Conservation (phyloP, 23 tunicate genomes). For the Aplidium turbinatum region DNA sequence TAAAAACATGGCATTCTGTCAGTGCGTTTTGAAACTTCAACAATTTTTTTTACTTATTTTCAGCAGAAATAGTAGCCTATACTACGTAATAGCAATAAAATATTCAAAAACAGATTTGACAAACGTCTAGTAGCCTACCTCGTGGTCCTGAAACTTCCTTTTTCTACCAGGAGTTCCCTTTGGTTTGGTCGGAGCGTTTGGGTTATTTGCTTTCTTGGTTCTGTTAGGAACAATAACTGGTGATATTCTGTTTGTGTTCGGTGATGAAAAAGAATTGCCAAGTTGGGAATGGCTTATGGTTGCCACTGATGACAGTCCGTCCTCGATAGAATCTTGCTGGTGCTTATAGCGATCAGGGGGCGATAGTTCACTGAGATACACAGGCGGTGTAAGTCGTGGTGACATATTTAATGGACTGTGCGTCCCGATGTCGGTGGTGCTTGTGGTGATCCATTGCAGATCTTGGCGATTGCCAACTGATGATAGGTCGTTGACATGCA, state of each 20-base stretch:
- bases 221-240: neutral
- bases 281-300: constrained; percentile 27
- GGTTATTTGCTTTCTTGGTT: neutral
- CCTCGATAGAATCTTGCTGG: neutral
- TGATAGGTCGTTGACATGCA: too few relatives aligned
- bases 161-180: constrained; percentile 97
- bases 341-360: neutral
- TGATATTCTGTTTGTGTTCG: too few relatives aligned
- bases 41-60: too few relatives aligned
- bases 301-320: neutral
- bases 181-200: constrained; percentile 51
- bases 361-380: neutral
- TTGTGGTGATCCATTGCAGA: constrained; percentile 89
- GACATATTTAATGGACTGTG: constrained; percentile 64
- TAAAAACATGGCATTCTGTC: too few relatives aligned
- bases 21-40: too few relatives aligned
- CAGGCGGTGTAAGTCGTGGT: constrained; percentile 35
- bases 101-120: too few relatives aligned
- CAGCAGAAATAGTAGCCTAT: too few relatives aligned
- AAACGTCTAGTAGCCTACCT: constrained; percentile 70
- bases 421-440: constrained; percentile 61
- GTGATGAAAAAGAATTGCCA: neutral
- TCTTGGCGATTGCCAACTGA: constrained; percentile 47
- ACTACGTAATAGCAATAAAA: too few relatives aligned
- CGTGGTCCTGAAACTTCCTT: constrained; percentile 84